A percentile compares a stretch with the other conserved stretches of the same genome.
Evolutionary conservation across 2,797 vertebrate genomes (phyloP).

Genomic region (Silurus lanzhouensis): DNA sequence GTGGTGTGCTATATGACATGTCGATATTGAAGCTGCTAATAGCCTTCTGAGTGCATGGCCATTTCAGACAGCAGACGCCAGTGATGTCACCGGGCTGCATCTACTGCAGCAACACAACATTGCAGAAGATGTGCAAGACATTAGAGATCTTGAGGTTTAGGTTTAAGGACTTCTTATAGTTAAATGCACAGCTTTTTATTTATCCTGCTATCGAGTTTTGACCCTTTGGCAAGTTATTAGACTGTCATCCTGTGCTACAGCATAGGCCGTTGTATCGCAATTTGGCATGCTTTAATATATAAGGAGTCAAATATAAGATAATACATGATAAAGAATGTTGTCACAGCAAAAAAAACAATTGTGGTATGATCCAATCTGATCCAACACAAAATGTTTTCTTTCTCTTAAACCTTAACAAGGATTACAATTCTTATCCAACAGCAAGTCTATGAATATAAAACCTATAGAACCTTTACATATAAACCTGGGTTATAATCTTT

Average conservation of each 20-base stretch:
- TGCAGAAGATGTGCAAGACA: not conserved
- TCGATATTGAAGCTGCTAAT: slow-evolving; percentile 50
- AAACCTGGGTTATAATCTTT: not conserved
- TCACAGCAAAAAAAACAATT: not conserved
- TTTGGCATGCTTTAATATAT: not conserved
- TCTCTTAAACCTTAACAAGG: not conserved
- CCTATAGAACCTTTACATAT: not conserved
- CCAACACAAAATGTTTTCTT: not conserved
- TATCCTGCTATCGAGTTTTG: not conserved
- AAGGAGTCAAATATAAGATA: not conserved
- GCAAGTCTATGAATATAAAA: not conserved
- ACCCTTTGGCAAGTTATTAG: not conserved
- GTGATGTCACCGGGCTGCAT: not conserved
- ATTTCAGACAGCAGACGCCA: slow-evolving; percentile 60
- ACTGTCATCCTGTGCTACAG: not conserved
- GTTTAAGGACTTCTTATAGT: not conserved
- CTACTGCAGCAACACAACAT: slow-evolving; percentile 17
- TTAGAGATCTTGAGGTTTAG: not conserved
- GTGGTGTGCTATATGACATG: slow-evolving; percentile 9
- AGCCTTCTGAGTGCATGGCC: slow-evolving; percentile 47
- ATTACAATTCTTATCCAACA: not conserved
- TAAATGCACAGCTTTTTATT: not conserved
- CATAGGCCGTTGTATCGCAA: not conserved
- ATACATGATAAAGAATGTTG: not conserved
- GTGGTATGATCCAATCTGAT: not conserved